Evolutionary conservation across 2,888 invertebrate genomes (phyloP), one percentile per base, ranked within the genome.

Genomic region (Baccha elongata): DNA sequence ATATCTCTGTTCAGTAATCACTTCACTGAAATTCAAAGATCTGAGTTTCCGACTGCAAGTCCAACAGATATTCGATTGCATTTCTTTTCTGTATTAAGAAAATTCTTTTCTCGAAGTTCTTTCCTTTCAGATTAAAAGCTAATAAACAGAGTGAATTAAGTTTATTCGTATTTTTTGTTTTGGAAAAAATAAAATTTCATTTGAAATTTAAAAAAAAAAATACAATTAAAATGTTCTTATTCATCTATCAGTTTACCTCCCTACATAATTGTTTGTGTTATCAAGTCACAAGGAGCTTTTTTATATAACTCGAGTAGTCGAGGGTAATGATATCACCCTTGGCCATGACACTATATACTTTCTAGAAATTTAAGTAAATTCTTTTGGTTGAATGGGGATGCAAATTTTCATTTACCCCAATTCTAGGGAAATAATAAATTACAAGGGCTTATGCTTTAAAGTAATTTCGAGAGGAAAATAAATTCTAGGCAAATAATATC

Each of bases 1-100:
- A 68, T 69, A 68, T 75, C 62, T 62, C 53, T 29, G 53, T 75
- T 46, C n/a, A n/a, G n/a, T n/a, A n/a, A n/a, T n/a, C 52, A 35
- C 8, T 42, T 67, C n/a, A 11, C 17, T 52, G 15, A 17, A 67
- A 32, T 10, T 4, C 48, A 15, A 37, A 46, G 23, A 67, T 74
- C 35, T 10, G 11, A 52, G 29, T n/a, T n/a, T n/a, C n/a, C n/a
- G n/a, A n/a, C n/a, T 32, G 1, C 13, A 37, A 26, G 46, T 37
- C 13, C 17, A 29, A 15, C 4, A 55, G 68, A 60, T 15, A 37
- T 75, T 40, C 46, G 46, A 68, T 68, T 62, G 68, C 68, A 75
- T 53, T 50, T 17, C 5, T 48, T 6, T 58, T 48, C 48, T 8
- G 13, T n/a, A 23, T 46, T 62, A 52, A 52, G 26, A 44, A 32